These are phyloP conservation scores for Cheirogaleus major DNA, from an alignment of 2,797 vertebrate genomes.

Conservation along the genomic window DNA sequence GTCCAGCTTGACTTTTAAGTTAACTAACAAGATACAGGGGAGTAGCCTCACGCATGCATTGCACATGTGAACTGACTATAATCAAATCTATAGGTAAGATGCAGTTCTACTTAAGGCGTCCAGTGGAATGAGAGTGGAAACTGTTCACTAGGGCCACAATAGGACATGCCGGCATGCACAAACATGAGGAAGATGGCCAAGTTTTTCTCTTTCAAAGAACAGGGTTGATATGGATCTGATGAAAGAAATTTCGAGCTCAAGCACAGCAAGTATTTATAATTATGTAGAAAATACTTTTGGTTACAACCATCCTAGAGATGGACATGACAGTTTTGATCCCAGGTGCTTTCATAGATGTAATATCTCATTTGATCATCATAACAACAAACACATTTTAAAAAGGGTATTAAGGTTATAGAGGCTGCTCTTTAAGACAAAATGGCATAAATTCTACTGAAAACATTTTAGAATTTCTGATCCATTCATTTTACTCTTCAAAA, in stretches of 20 bases:
- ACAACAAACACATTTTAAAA: neutral
- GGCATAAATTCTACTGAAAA: neutral
- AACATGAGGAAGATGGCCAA: neutral
- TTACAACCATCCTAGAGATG: neutral
- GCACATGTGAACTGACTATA: neutral
- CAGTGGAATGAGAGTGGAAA: neutral
- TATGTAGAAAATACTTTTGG: neutral
- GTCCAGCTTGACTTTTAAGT: neutral
- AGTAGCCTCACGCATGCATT: neutral
- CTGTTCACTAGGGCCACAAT: neutral
- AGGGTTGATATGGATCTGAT: neutral
- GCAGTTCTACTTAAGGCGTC: neutral
- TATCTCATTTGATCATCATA: neutral
- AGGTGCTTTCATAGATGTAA: neutral
- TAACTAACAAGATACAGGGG: neutral
- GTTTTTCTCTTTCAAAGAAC: slow-evolving; percentile 18
- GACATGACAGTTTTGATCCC: neutral
- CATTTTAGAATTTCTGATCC: neutral
- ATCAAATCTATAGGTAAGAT: neutral
- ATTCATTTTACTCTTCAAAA: neutral
- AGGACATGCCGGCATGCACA: neutral
- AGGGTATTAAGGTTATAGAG: neutral
- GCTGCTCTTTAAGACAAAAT: neutral
- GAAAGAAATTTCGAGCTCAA: neutral
- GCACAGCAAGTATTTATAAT: neutral